A percentile compares a stretch with the other conserved stretches of the same genome.
These are phyloP conservation scores for Tinamus guttatus DNA, from an alignment of 2,113 vertebrate genomes.

Conservation along the genomic window DNA sequence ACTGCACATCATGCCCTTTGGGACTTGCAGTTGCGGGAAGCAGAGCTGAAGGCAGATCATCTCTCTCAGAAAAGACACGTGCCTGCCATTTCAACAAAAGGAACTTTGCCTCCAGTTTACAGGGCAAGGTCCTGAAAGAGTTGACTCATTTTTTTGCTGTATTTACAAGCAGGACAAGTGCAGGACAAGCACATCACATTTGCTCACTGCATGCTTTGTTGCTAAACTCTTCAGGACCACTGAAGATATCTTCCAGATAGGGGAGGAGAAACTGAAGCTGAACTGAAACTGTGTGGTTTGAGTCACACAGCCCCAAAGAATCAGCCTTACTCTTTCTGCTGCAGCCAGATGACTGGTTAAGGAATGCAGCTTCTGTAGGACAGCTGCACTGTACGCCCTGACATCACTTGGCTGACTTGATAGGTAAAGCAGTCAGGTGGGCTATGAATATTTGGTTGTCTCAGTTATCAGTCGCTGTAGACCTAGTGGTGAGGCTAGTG, in stretches of 20 bases:
- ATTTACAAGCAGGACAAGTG: background rate
- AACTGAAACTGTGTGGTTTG: background rate
- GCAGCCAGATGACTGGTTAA: background rate
- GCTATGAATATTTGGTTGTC: background rate
- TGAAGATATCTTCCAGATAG: background rate
- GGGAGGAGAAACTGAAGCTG: background rate
- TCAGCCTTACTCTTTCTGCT: background rate
- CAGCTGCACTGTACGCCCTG: background rate
- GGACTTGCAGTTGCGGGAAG: background rate
- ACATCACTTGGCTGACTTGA: background rate
- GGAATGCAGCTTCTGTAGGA: background rate
- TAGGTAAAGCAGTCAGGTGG: background rate
- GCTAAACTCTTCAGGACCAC: background rate
- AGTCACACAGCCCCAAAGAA: background rate
- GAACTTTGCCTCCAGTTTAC: background rate
- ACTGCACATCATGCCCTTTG: background rate
- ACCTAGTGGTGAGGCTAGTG: background rate
- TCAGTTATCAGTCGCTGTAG: accelerated
- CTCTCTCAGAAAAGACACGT: background rate
- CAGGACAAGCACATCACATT: background rate
- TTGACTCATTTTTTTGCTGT: accelerated
- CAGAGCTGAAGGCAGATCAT: background rate
- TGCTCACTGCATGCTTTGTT: background rate
- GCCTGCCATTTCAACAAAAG: background rate
- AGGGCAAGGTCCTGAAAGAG: background rate